Conservation (phyloP, 2,888 invertebrate species). For the Nowickia ferox region DNA sequence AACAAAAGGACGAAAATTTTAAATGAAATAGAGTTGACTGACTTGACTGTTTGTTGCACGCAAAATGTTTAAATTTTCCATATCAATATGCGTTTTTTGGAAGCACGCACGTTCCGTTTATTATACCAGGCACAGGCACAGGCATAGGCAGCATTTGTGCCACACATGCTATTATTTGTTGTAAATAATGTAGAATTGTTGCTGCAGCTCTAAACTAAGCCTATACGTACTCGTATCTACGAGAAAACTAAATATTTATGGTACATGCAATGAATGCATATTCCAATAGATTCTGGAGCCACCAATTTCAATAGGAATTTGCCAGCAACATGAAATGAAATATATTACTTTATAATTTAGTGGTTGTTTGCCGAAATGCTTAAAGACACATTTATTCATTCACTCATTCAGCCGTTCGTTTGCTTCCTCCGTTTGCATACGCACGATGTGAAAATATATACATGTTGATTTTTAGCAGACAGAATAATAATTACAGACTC, state of each 20-base stretch:
- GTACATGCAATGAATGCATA: conserved; percentile 4
- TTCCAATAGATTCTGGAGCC: conserved; percentile 22
- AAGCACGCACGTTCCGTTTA: not conserved
- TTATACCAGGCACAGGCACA: conserved; percentile 11
- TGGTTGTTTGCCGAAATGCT: conserved; percentile 61
- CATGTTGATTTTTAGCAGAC: conserved; percentile 62
- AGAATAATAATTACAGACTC: conserved; percentile 67
- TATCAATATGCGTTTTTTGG: conserved; percentile 38
- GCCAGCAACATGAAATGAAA: conserved; percentile 41
- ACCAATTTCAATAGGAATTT: conserved; percentile 32
- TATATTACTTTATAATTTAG: conserved; percentile 61
- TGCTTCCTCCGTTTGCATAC: not conserved
- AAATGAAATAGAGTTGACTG: conserved; percentile 35
- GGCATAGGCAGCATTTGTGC: conserved; percentile 47
- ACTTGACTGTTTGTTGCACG: conserved; percentile 36
- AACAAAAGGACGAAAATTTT: not conserved
- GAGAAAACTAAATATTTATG: conserved; percentile 18
- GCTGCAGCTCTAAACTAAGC: not conserved
- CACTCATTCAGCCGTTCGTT: not conserved
- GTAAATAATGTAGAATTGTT: conserved; percentile 13
- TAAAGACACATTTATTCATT: conserved; percentile 50
- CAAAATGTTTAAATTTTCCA: conserved; percentile 68
- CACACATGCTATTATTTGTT: conserved; percentile 58
- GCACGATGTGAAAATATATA: conserved; percentile 32
- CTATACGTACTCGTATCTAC: not conserved